Conservation (phyloP, 2,113 vertebrate genomes). For the Nycticebus coucang region DNA sequence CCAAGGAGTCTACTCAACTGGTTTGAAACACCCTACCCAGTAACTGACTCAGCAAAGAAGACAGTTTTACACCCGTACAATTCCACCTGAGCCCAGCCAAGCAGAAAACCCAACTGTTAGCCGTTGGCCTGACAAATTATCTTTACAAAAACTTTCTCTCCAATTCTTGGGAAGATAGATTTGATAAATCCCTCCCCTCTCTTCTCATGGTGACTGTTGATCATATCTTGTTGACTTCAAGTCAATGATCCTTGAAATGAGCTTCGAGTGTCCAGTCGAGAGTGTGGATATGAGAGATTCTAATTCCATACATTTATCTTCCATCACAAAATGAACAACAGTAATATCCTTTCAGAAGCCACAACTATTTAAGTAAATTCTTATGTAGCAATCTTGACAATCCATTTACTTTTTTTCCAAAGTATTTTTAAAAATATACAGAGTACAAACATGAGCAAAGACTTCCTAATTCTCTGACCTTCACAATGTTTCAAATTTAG, state of each 20-base stretch:
- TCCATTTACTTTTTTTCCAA: not conserved
- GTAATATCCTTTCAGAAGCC: not conserved
- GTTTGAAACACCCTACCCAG: too few species aligned
- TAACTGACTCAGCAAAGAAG: too few species aligned
- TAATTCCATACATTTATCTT: not conserved
- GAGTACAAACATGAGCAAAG: not conserved
- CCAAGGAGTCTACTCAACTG: too few species aligned
- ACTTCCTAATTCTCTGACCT: not conserved
- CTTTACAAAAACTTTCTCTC: too few species aligned
- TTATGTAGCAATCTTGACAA: not conserved
- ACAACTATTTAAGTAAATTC: not conserved
- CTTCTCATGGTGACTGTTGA: not conserved
- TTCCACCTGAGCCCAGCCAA: too few species aligned
- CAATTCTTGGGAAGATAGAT: too few species aligned
- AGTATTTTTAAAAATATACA: not conserved
- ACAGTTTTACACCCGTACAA: too few species aligned
- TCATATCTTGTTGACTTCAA: not conserved
- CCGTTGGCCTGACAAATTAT: too few species aligned
- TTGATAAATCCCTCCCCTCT: too few species aligned
- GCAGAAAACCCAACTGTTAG: too few species aligned
- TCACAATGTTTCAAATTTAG: not conserved
- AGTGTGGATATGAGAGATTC: not conserved
- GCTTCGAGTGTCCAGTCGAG: not conserved
- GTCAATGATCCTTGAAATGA: not conserved
- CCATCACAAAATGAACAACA: not conserved